Evolutionary conservation across 2,888 invertebrate species (phyloP).

Genomic region (Drosophila kuntzei): DNA sequence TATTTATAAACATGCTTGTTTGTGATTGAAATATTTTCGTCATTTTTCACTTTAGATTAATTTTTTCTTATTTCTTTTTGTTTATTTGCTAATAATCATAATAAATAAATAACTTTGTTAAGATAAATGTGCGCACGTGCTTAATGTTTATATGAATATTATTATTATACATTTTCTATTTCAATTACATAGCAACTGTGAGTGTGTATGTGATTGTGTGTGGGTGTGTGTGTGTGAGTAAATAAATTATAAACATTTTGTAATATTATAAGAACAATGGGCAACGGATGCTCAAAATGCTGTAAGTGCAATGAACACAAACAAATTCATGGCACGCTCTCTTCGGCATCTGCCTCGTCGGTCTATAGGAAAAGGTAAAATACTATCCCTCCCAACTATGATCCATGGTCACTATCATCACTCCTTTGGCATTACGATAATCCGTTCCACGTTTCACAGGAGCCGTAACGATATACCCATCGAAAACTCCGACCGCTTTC

Average conservation of each 20-base stretch:
- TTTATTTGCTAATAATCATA: conserved; percentile 66
- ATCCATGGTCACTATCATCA: background rate
- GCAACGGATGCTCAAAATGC: conserved; percentile 86
- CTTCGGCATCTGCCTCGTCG: conserved; percentile 84
- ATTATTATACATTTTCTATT: conserved; percentile 1
- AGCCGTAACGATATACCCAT: conserved; percentile 88
- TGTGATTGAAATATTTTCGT: conserved; percentile 68
- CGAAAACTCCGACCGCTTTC: conserved; percentile 89
- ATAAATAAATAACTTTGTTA: conserved; percentile 58
- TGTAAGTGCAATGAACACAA: conserved; percentile 85
- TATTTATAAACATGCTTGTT: conserved; percentile 77
- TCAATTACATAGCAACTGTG: conserved; percentile 26
- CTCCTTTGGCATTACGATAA: background rate
- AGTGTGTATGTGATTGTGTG: conserved; percentile 7
- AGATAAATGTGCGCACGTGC: conserved; percentile 62
- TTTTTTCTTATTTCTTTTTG: conserved; percentile 25
- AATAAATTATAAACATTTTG: conserved; percentile 43
- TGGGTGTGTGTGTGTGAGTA: conserved; percentile 25
- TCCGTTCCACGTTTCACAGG: conserved; percentile 81
- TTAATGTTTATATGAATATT: conserved; percentile 5
- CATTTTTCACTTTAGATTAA: conserved; percentile 53
- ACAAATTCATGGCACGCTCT: conserved; percentile 83
- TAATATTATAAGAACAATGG: conserved; percentile 70
- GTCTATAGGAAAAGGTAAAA: conserved; percentile 85
- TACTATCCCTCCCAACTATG: too few relatives aligned